Base-by-base conservation (phyloP, 2,888 invertebrate species). In the Priocnemis perturbator region DNA sequence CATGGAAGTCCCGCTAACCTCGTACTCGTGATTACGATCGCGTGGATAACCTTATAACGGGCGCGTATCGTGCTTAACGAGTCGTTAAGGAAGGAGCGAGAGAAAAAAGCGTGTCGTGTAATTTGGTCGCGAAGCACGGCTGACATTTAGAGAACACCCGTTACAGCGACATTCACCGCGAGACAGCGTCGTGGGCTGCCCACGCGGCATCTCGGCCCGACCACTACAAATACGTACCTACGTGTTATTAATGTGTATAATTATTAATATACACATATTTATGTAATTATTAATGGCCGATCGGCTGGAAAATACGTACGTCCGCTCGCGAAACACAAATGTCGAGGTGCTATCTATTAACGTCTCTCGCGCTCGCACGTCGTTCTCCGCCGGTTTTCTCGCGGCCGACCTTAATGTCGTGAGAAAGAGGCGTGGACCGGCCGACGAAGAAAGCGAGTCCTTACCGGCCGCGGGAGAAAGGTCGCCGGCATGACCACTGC, bases 61-160 rank as follows among this genome's bases (percentile, higher is more conserved):
- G 17, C 17, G 20, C n/a, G 50, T 19, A 50, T 50, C 50, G 20
- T 17, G 50, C 50, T 19, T 50, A 50, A 17, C 17, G 17, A 50
- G 20, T 50, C 50, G 50, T 50, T 19, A 17, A 20, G 5, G 17
- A 4, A 50, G 5, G 50, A 20, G 50, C 50, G 50, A 17, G 20
- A 17, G 9, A 37, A 17, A 19, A 78, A 60, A 65, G 45, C 60
- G 55, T 68, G 64, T 48, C 67, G 66, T 76, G 69, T 73, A 76
- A 78, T 78, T 78, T 78, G 69, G 75, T 71, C 65, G 73, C 65
- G 77, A 73, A 74, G 71, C 76, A 71, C 75, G 76, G 76, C 78
- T 82, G 82, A 82, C 81, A 82, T 81, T 82, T 82, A 75, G 79
- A 75, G 79, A 81, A 78, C 82, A 77, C 69, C 76, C 78, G 77